Percentiles rank a stretch among this genome's conserved stretches.
These are phyloP conservation scores for Chymomyza fuscimana DNA, from an alignment of 2,888 invertebrate genomes.

Conservation along the genomic window DNA sequence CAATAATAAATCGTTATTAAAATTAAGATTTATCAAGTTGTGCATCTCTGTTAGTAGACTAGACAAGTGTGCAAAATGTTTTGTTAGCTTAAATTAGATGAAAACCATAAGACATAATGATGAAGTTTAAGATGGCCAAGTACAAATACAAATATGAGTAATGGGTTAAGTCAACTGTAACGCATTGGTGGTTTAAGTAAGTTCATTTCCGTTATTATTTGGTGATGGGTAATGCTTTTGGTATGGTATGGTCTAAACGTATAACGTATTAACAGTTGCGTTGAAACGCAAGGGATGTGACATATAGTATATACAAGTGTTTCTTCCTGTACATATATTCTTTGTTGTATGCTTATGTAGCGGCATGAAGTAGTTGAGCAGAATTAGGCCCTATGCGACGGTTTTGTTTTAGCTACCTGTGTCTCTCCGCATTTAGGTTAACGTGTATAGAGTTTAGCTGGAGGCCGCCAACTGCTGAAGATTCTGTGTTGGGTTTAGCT, in stretches of 20 bases:
- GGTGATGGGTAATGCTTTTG: constrained; percentile 26
- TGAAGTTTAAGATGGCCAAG: constrained; percentile 8
- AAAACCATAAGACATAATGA: background rate
- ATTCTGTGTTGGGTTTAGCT: constrained; percentile 49
- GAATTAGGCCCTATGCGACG: constrained; percentile 28
- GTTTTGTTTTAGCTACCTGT: constrained; percentile 71
- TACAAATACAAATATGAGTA: constrained; percentile 21
- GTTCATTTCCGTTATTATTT: constrained; percentile 46
- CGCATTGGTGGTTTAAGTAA: constrained; percentile 38
- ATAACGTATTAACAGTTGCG: constrained; percentile 57
- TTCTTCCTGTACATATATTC: background rate
- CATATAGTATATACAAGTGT: constrained; percentile 30
- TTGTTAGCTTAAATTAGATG: background rate
- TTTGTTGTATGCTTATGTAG: constrained; percentile 59
- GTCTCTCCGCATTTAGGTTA: constrained; percentile 62
- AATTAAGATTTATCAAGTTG: background rate
- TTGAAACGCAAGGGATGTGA: constrained; percentile 15
- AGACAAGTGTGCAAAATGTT: background rate
- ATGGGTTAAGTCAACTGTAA: constrained; percentile 64
- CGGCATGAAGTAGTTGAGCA: constrained; percentile 55
- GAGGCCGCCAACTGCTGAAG: constrained; percentile 52
- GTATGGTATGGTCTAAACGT: constrained; percentile 51
- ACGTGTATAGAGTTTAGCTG: constrained; percentile 64
- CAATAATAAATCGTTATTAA: constrained; percentile 27
- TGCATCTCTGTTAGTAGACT: background rate